Conservation (phyloP, 1,140 invertebrate genomes). For the Subanguina moxae region DNA sequence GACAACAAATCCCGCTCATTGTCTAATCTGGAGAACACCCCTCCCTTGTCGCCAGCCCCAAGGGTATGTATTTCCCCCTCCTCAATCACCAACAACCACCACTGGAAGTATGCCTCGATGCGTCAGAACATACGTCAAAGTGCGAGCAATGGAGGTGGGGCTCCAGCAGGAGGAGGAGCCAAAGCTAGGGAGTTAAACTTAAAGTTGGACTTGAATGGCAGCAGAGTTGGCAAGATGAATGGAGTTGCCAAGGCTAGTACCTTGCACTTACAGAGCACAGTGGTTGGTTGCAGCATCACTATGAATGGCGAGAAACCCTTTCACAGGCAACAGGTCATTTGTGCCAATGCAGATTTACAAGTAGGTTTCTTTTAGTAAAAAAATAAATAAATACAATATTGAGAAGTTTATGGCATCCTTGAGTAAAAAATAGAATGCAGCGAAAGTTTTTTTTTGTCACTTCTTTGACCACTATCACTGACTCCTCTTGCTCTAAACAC, state of each 20-base stretch:
- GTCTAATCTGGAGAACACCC: slow-evolving; percentile 21
- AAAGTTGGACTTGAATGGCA: slow-evolving; percentile 1
- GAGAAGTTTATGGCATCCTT: no score
- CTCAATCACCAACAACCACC: slow-evolving; percentile 19
- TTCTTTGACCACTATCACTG: no score
- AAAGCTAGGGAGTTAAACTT: background rate
- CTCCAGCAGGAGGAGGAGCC: background rate
- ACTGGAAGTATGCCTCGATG: slow-evolving; percentile 25
- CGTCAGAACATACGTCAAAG: background rate
- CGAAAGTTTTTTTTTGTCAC: no score
- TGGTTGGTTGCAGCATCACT: no score
- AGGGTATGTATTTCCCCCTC: slow-evolving; percentile 21
- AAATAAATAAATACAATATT: no score
- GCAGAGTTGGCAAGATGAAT: background rate
- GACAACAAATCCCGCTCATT: slow-evolving; percentile 33
- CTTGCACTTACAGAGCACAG: no score
- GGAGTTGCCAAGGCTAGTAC: background rate
- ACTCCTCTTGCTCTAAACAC: no score
- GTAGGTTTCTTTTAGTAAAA: no score
- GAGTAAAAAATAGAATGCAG: no score
- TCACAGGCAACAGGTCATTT: no score
- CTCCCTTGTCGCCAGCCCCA: background rate
- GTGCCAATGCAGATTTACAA: no score
- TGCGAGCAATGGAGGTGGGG: background rate
- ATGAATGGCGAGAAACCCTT: no score